Base-by-base conservation (phyloP, 2,797 vertebrate species). In the Kryptopterus vitreolus region DNA sequence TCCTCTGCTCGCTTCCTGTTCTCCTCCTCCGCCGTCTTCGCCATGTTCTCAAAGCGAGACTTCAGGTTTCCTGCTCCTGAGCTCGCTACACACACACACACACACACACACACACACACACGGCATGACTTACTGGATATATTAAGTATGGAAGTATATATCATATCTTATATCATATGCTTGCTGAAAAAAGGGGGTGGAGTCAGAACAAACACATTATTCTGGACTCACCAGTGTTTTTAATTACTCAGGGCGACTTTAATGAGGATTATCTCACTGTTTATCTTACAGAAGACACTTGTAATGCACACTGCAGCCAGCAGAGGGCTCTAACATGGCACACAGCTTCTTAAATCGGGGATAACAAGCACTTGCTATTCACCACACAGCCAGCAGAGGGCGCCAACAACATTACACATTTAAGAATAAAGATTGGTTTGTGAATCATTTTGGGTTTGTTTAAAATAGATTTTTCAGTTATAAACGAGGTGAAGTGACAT, bases 1-100 rank as follows among this genome's bases (percentile, higher is more conserved):
- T 95, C 94, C 76, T 96, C 94, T 0, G 87, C 95, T 84, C 77
- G 91, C 87, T 92, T 95, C 76, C 62, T 90, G 87, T 93, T 95
- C 83, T 96, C 95, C 29, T 96, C 94, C 0, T 94, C 93, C 0
- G 93, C 93, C 0, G 90, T 85, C 85, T 92, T 95, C 26, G 96
- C 96, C 94, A 98, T 92, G 88, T 87, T 94, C 81, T 99, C 98
- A 84, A 99, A 99, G 0, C 89, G 95, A 0, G 94, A 94, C 84
- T 95, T 96, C 79, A 99, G 91, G 58, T 94, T 96, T 52, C 95
- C 94, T 18, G 96, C 92, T n/a, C 94, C 93, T 43, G 93, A 88
- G 59, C 92, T 93, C 7, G 94, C 95, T 95, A 86, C 73, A 87
- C 61, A 50, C 11, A 81, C 9, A 81, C 65, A 70, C 65, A 79